phyloP scores from a whole-genome alignment of 2,888 invertebrate genomes.

The Campaea margaritaria region DNA sequence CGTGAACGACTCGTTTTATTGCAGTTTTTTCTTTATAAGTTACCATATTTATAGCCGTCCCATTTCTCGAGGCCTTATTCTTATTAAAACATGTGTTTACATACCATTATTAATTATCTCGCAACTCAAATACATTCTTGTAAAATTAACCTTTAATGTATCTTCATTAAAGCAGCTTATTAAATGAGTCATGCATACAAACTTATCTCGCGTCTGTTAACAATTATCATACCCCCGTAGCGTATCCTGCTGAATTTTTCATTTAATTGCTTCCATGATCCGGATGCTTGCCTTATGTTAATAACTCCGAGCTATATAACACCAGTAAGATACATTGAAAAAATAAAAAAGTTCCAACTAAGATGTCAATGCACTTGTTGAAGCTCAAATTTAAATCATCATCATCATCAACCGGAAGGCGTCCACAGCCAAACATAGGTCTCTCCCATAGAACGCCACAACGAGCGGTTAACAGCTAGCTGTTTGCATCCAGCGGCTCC shows the following conservation, averaged over 20 bases:
- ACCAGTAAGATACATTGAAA: slow-evolving; percentile 5
- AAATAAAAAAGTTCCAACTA: no score
- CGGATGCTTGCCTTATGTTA: slow-evolving; percentile 19
- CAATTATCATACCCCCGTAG: slow-evolving; percentile 13
- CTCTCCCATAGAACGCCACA: no score
- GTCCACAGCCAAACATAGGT: no score
- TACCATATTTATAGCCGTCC: no score
- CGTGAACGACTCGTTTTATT: no score
- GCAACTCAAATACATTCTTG: slow-evolving; percentile 6
- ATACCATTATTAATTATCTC: slow-evolving; percentile 9
- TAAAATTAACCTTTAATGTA: neutral
- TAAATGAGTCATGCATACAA: slow-evolving; percentile 18
- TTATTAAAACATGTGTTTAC: neutral
- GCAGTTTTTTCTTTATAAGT: no score
- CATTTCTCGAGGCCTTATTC: no score
- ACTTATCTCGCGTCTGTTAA: slow-evolving; percentile 8
- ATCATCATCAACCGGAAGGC: no score
- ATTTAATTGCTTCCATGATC: slow-evolving; percentile 25
- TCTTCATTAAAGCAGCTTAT: neutral
- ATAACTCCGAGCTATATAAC: slow-evolving; percentile 3
- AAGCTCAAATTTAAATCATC: no score
- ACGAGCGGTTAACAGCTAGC: no score
- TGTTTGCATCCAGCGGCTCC: no score
- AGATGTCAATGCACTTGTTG: no score
- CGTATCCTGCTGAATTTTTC: slow-evolving; percentile 23